A percentile compares a stretch with the other conserved stretches of the same genome.
phyloP scores from a whole-genome alignment of 2,113 vertebrate species.

The Connochaetes taurinus region DNA sequence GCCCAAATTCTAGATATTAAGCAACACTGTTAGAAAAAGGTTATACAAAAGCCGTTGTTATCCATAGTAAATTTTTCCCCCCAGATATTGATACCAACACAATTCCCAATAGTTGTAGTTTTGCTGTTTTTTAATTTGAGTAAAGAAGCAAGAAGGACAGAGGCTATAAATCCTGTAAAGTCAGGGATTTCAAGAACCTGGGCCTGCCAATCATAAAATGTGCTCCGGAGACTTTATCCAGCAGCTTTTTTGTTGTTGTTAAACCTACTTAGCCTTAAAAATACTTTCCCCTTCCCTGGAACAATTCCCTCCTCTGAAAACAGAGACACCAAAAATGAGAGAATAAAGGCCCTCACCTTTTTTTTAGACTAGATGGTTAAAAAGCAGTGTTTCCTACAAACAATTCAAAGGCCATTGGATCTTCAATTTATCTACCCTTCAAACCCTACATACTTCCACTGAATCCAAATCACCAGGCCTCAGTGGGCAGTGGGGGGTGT shows the following conservation, averaged over 20 bases:
- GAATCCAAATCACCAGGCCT: background rate
- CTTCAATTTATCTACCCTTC: background rate
- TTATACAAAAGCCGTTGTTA: background rate
- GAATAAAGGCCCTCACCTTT: background rate
- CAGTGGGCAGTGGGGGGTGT: accelerated
- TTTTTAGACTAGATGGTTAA: background rate
- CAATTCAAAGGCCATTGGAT: background rate
- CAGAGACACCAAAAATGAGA: background rate
- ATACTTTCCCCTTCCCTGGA: background rate
- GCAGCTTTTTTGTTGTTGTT: background rate
- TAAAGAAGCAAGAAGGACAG: background rate
- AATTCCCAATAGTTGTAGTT: background rate
- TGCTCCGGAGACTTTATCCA: background rate
- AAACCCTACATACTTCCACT: background rate
- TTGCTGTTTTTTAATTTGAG: background rate
- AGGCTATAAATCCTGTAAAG: no score
- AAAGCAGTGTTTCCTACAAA: background rate
- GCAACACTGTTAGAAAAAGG: background rate
- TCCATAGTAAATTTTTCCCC: background rate
- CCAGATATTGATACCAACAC: background rate
- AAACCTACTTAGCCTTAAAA: background rate
- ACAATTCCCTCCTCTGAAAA: background rate
- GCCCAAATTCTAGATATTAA: background rate
- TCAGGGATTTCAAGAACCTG: background rate
- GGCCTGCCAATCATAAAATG: background rate